Evolutionary conservation across 2,888 invertebrate genomes (phyloP), one percentile per base, ranked within the genome.

Genomic region (Geophilus truncorum): DNA sequence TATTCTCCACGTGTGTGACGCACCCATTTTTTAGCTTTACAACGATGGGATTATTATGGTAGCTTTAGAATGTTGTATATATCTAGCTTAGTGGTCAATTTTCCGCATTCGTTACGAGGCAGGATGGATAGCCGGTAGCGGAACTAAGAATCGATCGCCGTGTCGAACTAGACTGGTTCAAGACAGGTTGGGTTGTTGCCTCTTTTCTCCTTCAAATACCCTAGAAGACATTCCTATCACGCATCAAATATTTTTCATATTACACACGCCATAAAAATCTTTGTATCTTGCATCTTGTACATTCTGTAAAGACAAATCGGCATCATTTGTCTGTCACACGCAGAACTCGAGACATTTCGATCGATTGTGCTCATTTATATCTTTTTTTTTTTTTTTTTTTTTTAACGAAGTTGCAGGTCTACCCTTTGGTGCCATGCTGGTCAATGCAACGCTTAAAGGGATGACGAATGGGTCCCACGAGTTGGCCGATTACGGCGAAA

Each of bases 401-500:
- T 15, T 45, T n/a, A n/a, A n/a, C 18, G 9, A 40, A 45, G n/a
- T 45, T 45, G 45, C n/a, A 45, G 18, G 45, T 45, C 45, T 45
- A 18, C 12, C 45, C 5, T n/a, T 45, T 40, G 6, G 15, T 15
- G 25, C 28, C 28, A 62, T 62, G 23, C 25, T 62, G 28, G 62
- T 25, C 62, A 62, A 62, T 62, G 62, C 62, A 25, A 62, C 62
- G 12, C 10, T 62, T 28, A 62, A 62, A 15, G 28, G 62, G 90
- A 91, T 84, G 92, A 92, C 76, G 91, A 92, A 85, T 94, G 94
- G 94, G 92, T 93, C 28, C 93, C 93, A 0, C 89, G 93, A 18
- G 88, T 93, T 25, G 94, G 94, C 10, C 92, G 93, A 6, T 87
- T 93, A 1, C 89, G 93, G 0, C 90, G 93, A 78, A 93, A 25